Evolutionary conservation across 2,113 vertebrate species (phyloP), one percentile per base, ranked within the genome.

Genomic region (Poicephalus meyeri): DNA sequence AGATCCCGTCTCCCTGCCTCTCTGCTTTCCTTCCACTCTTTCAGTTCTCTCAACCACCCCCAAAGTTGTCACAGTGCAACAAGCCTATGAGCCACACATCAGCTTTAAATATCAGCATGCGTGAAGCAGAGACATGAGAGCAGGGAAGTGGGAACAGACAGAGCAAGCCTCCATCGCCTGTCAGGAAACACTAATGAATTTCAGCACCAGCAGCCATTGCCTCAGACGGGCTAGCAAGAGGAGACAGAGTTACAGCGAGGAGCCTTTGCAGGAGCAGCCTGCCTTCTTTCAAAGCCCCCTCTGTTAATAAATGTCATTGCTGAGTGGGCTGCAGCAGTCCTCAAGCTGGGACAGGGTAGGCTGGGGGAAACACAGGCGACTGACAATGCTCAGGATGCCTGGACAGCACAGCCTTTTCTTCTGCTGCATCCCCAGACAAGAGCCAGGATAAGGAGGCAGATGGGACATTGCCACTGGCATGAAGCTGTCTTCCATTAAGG

Each of bases 131-230:
- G 98, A 96, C 96, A 97, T 46, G 84, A 97, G 97, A 98, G 97
- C 92, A 71, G 97, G 94, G 88, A 96, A 97, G 96, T 91, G 87
- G 96, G 97, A 98, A 97, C 94, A 97, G 97, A 97, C 96, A 97
- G 97, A 91, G 55, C 90, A 76, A 70, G 85, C 89, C 97, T 98
- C 97, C 96, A 97, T 96, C 84, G 96, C 97, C 98, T 98, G 98
- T 98, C 98, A 98, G 97, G 92, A 79, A 95, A 92, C 97, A 97
- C 98, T 98, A 98, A 98, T 98, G 98, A 98, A 98, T 98, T 97
- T 97, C 97, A 98, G 95, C 96, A 95, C 88, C 91, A 87, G 96
- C 97, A 97, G 94, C 97, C 92, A 94, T 49, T 94, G 95, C 96
- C 96, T 97, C 95, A 97, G 96, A 96, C 16, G 44, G 94, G 97